Base-by-base conservation (phyloP, 2,113 vertebrate genomes). In the Platysteira castanea region DNA sequence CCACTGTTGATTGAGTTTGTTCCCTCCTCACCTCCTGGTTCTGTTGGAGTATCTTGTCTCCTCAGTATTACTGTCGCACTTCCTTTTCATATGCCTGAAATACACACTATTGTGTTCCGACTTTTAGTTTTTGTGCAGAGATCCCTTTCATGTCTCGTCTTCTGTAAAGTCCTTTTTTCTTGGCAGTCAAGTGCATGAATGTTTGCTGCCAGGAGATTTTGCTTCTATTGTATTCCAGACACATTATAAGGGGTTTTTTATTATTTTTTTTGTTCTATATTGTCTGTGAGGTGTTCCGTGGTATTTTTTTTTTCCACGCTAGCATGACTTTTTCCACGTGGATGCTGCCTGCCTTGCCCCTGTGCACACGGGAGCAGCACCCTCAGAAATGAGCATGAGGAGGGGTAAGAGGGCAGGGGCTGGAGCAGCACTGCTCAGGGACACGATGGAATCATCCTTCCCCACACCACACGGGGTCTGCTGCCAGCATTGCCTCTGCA, bases 81-180 rank as follows among this genome's bases (percentile, higher is more conserved):
- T 60, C 83, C 90, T 98, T 97, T 98, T 98, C 97, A 97, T 97
- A 96, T 91, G 96, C 97, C 96, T 97, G 97, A 98, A 98, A 98
- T 97, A 97, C 90, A 98, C 87, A 97, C 97, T 68, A 98, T 98
- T 98, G 98, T 98, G 96, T 84, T 98, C 96, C 13, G 86, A 98
- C 98, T 98, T 98, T 97, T 91, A 93, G 93, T 96, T 98, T 97
- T 98, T 97, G 96, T 97, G 95, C 93, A 90, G 92, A 96, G 95
- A 97, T 98, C 87, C 91, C 96, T 98, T 98, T 98, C 97, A 98
- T 97, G 96, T 97, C 95, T 97, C 87, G 7, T 97, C 97, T 98
- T 98, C 97, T 94, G 95, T 93, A 97, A 97, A 97, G 97, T 95
- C 97, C 97, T 97, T 98, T 98, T 91, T 97, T 98, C 97, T 98